phyloP scores from a whole-genome alignment of 64 coral and sea anemone species.

The Montipora sp. region DNA sequence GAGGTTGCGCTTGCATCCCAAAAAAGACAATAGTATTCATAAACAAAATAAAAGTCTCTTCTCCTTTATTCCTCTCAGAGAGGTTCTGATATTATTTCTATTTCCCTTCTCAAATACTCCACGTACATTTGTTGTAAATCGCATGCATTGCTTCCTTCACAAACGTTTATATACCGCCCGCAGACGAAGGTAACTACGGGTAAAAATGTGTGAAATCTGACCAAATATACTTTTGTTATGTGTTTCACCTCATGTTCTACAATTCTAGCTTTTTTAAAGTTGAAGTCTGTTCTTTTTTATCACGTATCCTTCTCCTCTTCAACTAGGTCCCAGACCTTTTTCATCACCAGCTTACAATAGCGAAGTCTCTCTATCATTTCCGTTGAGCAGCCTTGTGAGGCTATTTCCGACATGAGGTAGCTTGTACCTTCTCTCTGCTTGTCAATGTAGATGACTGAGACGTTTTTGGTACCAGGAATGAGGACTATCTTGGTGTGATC shows the following conservation, averaged over 20 bases:
- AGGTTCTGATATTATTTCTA: neutral
- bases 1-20: no score
- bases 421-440: slow-evolving; percentile 83
- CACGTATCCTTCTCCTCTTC: slow-evolving; percentile 52
- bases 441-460: slow-evolving; percentile 91
- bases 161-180: neutral
- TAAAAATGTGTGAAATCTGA: neutral
- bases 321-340: slow-evolving; percentile 80
- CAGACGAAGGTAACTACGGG: neutral
- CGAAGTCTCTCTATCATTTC: slow-evolving; percentile 77
- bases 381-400: slow-evolving; percentile 38
- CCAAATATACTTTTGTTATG: neutral
- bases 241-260: neutral
- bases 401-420: slow-evolving; percentile 79
- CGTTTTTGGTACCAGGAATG: slow-evolving; percentile 74
- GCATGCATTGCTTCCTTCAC: neutral
- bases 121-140: neutral
- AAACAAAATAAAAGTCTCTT: neutral
- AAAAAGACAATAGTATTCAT: no score
- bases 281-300: neutral
- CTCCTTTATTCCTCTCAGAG: neutral
- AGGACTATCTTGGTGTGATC: slow-evolving; percentile 98
- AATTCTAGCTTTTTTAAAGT: neutral
- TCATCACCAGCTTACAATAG: slow-evolving; percentile 85
- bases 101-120: neutral